These are phyloP conservation scores for Drosophila rubida DNA, from an alignment of 2,888 invertebrate species.

Conservation along the genomic window DNA sequence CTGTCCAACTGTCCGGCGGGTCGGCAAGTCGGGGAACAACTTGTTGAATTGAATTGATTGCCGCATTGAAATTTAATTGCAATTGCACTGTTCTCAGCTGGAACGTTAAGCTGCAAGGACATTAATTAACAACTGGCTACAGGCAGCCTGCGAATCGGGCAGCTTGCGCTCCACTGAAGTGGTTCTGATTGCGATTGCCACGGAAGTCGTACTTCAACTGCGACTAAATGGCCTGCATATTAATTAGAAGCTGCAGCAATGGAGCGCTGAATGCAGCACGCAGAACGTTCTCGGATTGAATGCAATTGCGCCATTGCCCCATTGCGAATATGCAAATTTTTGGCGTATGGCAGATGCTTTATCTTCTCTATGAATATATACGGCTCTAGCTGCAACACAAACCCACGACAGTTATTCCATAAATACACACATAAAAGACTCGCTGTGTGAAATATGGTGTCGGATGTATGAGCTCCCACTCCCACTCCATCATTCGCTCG, in stretches of 20 bases:
- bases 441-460: constrained; percentile 24
- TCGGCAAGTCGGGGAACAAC: constrained; percentile 44
- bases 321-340: constrained; percentile 67
- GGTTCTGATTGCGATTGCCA: constrained; percentile 67
- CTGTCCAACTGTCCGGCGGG: constrained; percentile 10
- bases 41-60: constrained; percentile 80
- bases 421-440: constrained; percentile 44
- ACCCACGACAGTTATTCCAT: constrained; percentile 38
- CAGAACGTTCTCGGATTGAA: constrained; percentile 2
- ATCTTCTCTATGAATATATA: constrained; percentile 48
- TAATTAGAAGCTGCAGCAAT: constrained; percentile 64
- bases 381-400: constrained; percentile 28
- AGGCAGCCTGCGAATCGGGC: background rate
- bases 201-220: constrained; percentile 26
- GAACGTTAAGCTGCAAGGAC: constrained; percentile 77
- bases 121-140: constrained; percentile 67
- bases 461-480: background rate
- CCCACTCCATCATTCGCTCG: background rate
- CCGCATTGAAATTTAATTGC: constrained; percentile 73
- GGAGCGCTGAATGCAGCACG: background rate
- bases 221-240: constrained; percentile 63
- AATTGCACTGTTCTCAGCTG: constrained; percentile 58
- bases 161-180: constrained; percentile 60
- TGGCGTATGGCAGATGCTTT: constrained; percentile 35
- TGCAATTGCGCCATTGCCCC: constrained; percentile 19